Base-by-base conservation (phyloP, 2,797 vertebrate genomes). In the Lacerta bilineata region DNA sequence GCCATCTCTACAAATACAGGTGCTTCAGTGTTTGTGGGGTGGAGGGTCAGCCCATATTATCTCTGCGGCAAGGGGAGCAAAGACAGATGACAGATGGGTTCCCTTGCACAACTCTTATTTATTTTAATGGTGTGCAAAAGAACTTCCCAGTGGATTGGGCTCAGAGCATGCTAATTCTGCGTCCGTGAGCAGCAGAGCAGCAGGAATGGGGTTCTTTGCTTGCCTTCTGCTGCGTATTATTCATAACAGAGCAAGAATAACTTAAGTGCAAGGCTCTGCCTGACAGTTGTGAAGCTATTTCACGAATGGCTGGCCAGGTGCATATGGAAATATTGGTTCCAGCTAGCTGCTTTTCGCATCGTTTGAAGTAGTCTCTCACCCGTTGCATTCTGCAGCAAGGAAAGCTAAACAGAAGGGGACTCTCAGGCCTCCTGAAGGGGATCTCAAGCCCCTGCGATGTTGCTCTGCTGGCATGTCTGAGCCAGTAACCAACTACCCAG, bases 251-350 rank as follows among this genome's bases (percentile, higher is more conserved):
- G 50, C 82, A 80, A 41, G 75, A 88, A 88, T 80, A 74, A 84
- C 39, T 84, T 66, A 76, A 25, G 88, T 81, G 25, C 78, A 80
- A 83, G 85, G 25, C 43, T 91, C 88, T 89, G 71, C 87, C 79
- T 88, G 87, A 87, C 59, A 89, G 76, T 88, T 86, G 61, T 61
- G 83, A 90, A 87, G 61, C 80, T 91, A 66, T 95, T 95, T 94
- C 89, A 77, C 41, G 83, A 94, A 89, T 94, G 91, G 88, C 83
- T 91, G 94, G 50, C 90, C 90, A 92, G 83, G 84, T 86, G 89
- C 88, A 91, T 81, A 87, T 81, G 80, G 83, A 85, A 93, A 80
- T 93, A 92, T 90, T 92, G 94, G 89, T 92, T 93, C 82, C 11
- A 84, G 84, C 85, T 92, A 88, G 91, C 90, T 91, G 92, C 90